Evolutionary conservation across 2,113 vertebrate species (phyloP).

Genomic region (Antennarius striatus): DNA sequence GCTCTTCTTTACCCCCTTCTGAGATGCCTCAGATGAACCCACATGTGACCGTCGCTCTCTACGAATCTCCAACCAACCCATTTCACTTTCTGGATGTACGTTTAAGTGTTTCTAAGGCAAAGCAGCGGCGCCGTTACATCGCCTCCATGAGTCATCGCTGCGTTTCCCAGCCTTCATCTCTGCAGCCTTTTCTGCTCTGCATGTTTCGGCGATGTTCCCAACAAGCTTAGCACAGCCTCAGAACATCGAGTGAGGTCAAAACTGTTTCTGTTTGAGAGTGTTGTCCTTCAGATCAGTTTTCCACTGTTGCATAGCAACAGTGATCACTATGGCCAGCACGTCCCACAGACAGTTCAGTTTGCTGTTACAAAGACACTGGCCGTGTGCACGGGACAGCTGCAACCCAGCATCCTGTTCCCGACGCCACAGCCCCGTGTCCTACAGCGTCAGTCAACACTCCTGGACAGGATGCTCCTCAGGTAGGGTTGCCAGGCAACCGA

Average conservation of each 20-base stretch:
- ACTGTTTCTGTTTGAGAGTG: conserved; percentile 29
- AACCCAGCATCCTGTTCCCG: conserved; percentile 23
- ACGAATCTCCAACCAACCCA: conserved; percentile 5
- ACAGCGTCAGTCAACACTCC: conserved; percentile 4
- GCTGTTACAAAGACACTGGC: not conserved
- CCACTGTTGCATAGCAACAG: conserved; percentile 61
- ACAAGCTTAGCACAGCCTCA: conserved; percentile 14
- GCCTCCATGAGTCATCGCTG: conserved; percentile 58
- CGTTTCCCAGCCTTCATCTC: conserved; percentile 26
- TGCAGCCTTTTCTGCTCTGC: conserved; percentile 2
- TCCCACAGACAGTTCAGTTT: conserved; percentile 11
- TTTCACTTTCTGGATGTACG: conserved; percentile 2
- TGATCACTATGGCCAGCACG: conserved; percentile 8
- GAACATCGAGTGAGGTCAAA: conserved; percentile 26
- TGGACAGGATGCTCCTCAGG: conserved; percentile 32
- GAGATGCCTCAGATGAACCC: conserved; percentile 21
- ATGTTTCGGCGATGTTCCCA: conserved; percentile 8
- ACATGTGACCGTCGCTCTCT: conserved; percentile 45
- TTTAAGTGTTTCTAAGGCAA: conserved; percentile 18
- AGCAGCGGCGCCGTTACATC: conserved; percentile 32
- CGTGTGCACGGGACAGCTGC: conserved; percentile 17
- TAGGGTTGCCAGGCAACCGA: conserved; percentile 57
- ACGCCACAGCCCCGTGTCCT: not conserved
- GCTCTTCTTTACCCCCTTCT: not conserved
- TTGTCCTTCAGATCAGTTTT: conserved; percentile 49